Evolutionary conservation across 2,888 invertebrate genomes (phyloP).

Genomic region (Aradus depressus): DNA sequence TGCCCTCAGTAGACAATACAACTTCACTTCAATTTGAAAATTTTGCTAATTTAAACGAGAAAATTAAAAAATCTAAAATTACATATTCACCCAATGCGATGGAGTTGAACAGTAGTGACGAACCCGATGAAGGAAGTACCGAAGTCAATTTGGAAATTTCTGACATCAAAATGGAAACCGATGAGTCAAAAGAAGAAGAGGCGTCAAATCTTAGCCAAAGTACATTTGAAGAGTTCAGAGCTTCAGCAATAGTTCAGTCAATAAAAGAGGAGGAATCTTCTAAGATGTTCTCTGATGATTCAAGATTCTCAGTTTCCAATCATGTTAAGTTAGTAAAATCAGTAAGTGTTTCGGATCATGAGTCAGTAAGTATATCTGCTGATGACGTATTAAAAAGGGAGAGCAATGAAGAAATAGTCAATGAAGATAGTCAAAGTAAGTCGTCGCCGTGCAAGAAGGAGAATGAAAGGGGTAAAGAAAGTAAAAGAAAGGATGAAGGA

Average conservation of each 20-base stretch:
- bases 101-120: neutral
- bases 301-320: neutral
- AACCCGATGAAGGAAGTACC: neutral
- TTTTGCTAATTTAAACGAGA: slow-evolving; percentile 24
- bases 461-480: neutral
- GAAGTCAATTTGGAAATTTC: neutral
- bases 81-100: neutral
- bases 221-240: slow-evolving; percentile 14
- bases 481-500: slow-evolving; percentile 9
- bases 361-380: no score
- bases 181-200: neutral
- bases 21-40: slow-evolving; percentile 22
- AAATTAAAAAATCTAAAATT: slow-evolving; percentile 22
- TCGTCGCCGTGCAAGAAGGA: neutral
- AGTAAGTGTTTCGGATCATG: no score
- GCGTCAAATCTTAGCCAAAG: slow-evolving; percentile 25
- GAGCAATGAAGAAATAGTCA: neutral
- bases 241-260: neutral
- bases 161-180: neutral
- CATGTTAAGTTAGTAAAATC: neutral
- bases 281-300: slow-evolving; percentile 7
- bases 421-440: neutral
- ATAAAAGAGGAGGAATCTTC: slow-evolving; percentile 32
- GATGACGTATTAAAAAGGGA: neutral
- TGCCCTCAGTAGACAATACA: neutral